Percentiles rank a stretch among this genome's conserved stretches.
phyloP scores from a whole-genome alignment of 2,113 vertebrate species.

The Macroglossus sobrinus region DNA sequence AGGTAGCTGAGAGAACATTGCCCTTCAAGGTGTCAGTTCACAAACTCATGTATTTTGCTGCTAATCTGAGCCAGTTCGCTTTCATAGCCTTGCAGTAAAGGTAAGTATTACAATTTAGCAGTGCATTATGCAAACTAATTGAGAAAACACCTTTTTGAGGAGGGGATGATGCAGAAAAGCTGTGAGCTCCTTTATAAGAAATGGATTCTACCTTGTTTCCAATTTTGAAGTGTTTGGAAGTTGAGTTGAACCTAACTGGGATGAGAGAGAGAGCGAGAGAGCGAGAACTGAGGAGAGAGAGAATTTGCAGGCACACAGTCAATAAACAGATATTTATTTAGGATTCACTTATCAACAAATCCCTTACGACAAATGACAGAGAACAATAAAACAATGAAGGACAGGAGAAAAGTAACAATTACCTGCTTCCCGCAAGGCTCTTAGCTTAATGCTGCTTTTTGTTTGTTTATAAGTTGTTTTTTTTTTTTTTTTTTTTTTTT shows the following conservation, averaged over 20 bases:
- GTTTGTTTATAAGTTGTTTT: background rate
- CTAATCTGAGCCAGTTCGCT: background rate
- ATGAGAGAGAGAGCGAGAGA: background rate
- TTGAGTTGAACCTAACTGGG: background rate
- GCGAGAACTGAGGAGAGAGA: background rate
- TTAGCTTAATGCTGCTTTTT: background rate
- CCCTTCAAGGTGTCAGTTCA: background rate
- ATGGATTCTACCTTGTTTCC: background rate
- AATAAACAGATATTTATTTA: background rate
- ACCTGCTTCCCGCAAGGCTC: background rate
- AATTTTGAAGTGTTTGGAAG: background rate
- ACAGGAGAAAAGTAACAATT: background rate
- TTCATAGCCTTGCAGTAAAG: background rate
- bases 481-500: background rate
- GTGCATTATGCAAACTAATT: background rate
- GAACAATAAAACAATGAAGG: background rate
- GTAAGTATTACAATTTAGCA: background rate
- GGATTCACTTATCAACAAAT: background rate
- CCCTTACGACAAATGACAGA: background rate
- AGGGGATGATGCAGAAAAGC: background rate
- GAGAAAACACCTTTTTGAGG: background rate
- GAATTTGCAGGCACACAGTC: background rate
- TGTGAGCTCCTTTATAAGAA: background rate
- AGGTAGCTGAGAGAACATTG: background rate
- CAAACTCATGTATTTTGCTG: background rate